Base-by-base conservation (phyloP, 2,888 invertebrate genomes). In the Drosophila neonasuta region DNA sequence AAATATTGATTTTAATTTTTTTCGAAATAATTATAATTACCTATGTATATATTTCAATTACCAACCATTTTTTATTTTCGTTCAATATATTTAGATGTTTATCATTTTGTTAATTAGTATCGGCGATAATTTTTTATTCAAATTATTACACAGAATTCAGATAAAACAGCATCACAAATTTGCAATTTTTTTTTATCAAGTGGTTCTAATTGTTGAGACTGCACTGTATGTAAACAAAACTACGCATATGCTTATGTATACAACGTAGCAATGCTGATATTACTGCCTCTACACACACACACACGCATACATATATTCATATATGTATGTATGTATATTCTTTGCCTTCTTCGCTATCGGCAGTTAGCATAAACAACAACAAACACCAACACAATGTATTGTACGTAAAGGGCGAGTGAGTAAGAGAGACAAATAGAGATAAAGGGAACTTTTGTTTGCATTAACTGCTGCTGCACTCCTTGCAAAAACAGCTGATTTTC, bases 401-500 rank as follows among this genome's bases (percentile, higher is more conserved):
- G 51, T 46, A 15, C 6, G 46, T 3, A 11, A 41, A n/a, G 30
- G 10, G 24, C 13, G 51, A 29, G 34, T 7, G 11, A 30, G 30
- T 41, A 20, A 49, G 34, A 9, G 15, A 30, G 29, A 39, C 7
- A n/a, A 39, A 51, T 15, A 41, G n/a, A 36, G 48, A 54, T 39
- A 17, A n/a, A 32, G 10, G 11, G 5, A 9, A 29, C 49, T 49
- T 49, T 20, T 57, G 49, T 44, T 55, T 62, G 55, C 55, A 55
- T 32, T 55, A 34, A 45, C 32, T 57, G 51, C 46, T 52, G 45
- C 41, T 51, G 13, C 60, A 17, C 34, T 10, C 42, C 17, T 1
- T 45, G 42, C 8, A 44, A 44, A 54, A 76, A 62, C 73, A 74
- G 73, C 73, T 74, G 73, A 74, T 74, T 62, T 42, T 54, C 42